Evolutionary conservation across 2,888 invertebrate genomes (phyloP).

Genomic region (Petrolisthes manimaculis): DNA sequence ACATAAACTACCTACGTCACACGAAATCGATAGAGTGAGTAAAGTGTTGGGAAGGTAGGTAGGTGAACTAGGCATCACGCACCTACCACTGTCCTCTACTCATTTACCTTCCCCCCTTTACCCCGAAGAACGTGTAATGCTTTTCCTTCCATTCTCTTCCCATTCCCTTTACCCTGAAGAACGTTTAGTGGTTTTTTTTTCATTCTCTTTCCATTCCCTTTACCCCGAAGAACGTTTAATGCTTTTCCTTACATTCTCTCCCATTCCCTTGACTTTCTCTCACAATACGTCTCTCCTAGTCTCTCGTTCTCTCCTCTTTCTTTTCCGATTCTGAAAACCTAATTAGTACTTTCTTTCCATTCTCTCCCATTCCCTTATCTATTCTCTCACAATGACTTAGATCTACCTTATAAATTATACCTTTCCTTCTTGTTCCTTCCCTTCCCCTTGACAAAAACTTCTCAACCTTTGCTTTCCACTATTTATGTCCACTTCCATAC

Average conservation of each 20-base stretch:
- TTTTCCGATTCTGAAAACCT: no score
- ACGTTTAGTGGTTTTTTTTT: neutral
- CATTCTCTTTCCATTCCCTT: neutral
- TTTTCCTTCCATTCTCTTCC: neutral
- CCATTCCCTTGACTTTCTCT: neutral
- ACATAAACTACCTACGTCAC: neutral
- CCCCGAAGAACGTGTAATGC: neutral
- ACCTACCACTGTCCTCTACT: neutral
- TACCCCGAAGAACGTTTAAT: neutral
- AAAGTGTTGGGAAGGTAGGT: neutral
- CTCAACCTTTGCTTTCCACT: no score
- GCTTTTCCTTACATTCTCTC: neutral
- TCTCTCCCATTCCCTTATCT: neutral
- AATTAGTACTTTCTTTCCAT: no score
- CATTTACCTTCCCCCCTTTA: neutral
- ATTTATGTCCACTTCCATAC: no score
- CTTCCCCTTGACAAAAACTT: no score
- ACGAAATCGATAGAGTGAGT: neutral
- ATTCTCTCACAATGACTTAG: no score
- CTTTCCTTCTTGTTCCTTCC: neutral
- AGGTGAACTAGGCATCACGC: no score
- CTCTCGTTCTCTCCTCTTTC: neutral
- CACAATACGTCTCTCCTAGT: neutral
- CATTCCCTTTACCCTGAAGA: neutral
- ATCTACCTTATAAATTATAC: no score